phyloP scores from a whole-genome alignment of 35 echinoderm and acorn worm species.

The Heliocidaris tuberculata region DNA sequence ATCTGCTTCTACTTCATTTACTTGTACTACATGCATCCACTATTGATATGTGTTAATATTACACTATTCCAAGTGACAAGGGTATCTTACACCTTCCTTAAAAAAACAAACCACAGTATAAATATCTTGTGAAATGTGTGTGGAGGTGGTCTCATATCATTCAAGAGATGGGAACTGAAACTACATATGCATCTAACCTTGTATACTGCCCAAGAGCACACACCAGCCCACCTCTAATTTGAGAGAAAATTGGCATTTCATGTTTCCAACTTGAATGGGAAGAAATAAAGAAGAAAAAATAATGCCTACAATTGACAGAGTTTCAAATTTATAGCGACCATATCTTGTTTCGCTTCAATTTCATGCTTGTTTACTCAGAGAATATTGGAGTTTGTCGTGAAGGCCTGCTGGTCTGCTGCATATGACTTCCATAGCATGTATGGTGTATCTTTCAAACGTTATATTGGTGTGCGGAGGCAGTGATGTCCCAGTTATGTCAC shows the following conservation, averaged over 20 bases:
- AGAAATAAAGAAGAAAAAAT: neutral
- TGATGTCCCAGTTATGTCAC: constrained; percentile 29
- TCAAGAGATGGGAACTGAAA: neutral
- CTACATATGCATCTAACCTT: neutral
- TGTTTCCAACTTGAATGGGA: neutral
- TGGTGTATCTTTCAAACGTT: neutral
- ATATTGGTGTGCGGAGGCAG: neutral
- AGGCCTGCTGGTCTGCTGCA: neutral
- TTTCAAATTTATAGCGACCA: neutral
- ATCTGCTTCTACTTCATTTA: too few relatives aligned
- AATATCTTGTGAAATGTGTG: neutral
- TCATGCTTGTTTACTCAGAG: neutral
- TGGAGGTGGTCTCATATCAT: neutral
- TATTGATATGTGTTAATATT: neutral
- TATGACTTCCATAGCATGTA: neutral
- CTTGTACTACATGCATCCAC: neutral
- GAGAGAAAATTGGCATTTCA: neutral
- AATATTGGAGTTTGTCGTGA: neutral
- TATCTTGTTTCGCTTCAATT: neutral
- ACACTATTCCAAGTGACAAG: neutral
- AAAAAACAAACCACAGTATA: neutral
- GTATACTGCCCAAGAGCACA: neutral
- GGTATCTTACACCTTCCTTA: neutral
- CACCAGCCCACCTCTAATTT: neutral
- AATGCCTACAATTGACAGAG: neutral